Evolutionary conservation across 2,113 vertebrate genomes (phyloP).

Genomic region (Hiodon alosoides): DNA sequence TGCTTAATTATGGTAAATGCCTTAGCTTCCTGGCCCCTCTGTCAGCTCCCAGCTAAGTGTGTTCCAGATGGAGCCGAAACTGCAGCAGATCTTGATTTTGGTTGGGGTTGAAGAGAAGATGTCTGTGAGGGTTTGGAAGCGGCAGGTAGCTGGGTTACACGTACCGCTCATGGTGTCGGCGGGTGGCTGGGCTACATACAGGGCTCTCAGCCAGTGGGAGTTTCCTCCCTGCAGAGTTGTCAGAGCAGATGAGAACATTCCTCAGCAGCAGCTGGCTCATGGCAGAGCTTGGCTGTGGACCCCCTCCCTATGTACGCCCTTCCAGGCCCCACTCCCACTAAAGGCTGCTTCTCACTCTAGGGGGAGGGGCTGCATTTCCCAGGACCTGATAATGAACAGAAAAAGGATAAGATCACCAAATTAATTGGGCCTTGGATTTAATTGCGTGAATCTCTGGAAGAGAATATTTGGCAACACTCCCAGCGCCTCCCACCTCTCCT

Average conservation of each 20-base stretch:
- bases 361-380: slow-evolving; percentile 43
- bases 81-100: slow-evolving; percentile 15
- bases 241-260: no score
- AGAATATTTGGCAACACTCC: slow-evolving; percentile 43
- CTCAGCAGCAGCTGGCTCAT: no score
- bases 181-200: no score
- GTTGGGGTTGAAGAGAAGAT: no score
- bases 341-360: neutral
- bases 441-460: slow-evolving; percentile 44
- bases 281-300: no score
- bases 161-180: slow-evolving; percentile 1
- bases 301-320: no score
- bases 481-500: neutral
- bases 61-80: slow-evolving; percentile 42
- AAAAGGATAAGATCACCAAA: slow-evolving; percentile 42
- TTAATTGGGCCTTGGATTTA: slow-evolving; percentile 50
- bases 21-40: slow-evolving; percentile 23
- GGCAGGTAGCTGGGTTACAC: no score
- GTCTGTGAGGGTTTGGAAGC: no score
- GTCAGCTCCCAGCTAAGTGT: slow-evolving; percentile 20
- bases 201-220: no score
- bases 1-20: slow-evolving; percentile 45
- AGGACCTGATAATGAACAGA: slow-evolving; percentile 49
- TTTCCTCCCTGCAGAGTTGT: no score
- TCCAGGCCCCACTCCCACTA: no score